A percentile compares a stretch with the other conserved stretches of the same genome.
Conservation (phyloP, 2,888 invertebrate species). For the Aquatica leii region DNA sequence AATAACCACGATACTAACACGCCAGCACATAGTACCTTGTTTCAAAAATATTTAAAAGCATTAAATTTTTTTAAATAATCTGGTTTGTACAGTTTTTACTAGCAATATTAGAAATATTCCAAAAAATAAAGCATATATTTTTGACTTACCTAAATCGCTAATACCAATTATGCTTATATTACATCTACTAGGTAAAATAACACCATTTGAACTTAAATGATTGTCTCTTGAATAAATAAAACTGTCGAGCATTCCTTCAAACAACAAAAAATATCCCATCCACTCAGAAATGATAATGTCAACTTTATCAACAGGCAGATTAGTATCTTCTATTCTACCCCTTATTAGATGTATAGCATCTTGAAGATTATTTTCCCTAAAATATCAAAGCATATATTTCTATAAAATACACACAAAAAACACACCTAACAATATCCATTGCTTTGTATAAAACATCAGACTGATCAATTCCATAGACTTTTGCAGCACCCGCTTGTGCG, state of each 20-base stretch:
- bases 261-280: slow-evolving; percentile 98
- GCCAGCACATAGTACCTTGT: too few species aligned
- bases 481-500: slow-evolving; percentile 90
- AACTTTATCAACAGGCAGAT: slow-evolving; percentile 77
- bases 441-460: slow-evolving; percentile 96
- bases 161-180: slow-evolving; percentile 83
- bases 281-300: slow-evolving; percentile 97
- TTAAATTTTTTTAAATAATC: too few species aligned
- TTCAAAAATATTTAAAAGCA: too few species aligned
- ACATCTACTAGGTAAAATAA: slow-evolving; percentile 85
- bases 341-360: slow-evolving; percentile 80
- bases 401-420: background rate
- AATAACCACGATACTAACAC: too few species aligned
- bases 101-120: too few species aligned
- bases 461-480: slow-evolving; percentile 93
- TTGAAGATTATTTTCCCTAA: slow-evolving; percentile 61
- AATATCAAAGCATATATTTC: slow-evolving; percentile 12
- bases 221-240: slow-evolving; percentile 88
- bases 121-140: too few species aligned
- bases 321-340: slow-evolving; percentile 86
- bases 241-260: slow-evolving; percentile 96
- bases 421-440: slow-evolving; percentile 86
- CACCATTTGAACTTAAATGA: slow-evolving; percentile 78
- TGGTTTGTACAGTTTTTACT: too few species aligned
- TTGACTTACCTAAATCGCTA: slow-evolving; percentile 73